Conservation (phyloP, 2,797 vertebrate genomes). For the Ambastaia sidthimunki region DNA sequence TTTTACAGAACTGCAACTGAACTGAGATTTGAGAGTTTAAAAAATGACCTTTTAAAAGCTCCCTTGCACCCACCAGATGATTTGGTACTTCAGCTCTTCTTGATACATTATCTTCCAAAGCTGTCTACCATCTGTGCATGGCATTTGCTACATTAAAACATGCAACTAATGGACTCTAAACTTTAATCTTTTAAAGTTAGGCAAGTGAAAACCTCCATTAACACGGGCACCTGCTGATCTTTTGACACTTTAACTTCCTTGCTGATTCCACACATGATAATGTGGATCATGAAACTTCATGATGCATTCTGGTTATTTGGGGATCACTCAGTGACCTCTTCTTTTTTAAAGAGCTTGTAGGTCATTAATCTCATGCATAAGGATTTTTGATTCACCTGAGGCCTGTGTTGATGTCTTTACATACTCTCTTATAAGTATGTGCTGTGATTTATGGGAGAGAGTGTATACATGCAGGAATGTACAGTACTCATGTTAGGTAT, state of each 20-base stretch:
- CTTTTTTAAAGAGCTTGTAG: constrained; percentile 22
- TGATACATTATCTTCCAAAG: neutral
- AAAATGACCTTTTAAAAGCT: neutral
- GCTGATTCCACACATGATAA: constrained; percentile 73
- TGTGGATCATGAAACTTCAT: constrained; percentile 3
- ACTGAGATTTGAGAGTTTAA: no score
- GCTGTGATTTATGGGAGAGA: neutral
- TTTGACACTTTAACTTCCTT: constrained; percentile 69
- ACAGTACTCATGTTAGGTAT: neutral
- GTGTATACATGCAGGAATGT: neutral
- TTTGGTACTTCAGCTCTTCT: neutral
- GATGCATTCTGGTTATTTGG: constrained; percentile 50
- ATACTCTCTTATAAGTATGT: neutral
- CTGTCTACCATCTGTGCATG: neutral
- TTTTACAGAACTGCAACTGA: neutral
- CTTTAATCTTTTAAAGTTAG: constrained; percentile 34
- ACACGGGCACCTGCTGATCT: constrained; percentile 48
- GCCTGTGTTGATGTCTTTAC: constrained; percentile 20
- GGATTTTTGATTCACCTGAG: constrained; percentile 18
- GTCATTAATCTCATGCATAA: constrained; percentile 40
- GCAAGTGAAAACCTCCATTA: constrained; percentile 39
- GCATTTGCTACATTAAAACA: neutral
- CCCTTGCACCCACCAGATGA: neutral
- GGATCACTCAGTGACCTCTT: constrained; percentile 31
- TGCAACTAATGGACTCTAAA: constrained; percentile 16